These are phyloP conservation scores for Anolis sagrei DNA, from an alignment of 2,113 vertebrate species.

Conservation along the genomic window DNA sequence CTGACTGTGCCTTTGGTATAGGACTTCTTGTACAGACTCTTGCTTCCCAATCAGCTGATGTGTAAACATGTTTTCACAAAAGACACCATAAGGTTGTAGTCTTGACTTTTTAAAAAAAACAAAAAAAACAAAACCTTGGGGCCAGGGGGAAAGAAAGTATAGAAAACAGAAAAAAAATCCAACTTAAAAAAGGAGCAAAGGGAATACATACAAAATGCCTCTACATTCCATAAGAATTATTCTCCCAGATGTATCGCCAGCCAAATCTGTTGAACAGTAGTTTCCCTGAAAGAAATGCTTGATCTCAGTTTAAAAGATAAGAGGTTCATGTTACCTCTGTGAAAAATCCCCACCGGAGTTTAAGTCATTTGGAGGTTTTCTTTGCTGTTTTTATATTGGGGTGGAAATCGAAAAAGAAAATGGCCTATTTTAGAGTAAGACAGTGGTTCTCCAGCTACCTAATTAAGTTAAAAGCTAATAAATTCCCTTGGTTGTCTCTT, in stretches of 20 bases:
- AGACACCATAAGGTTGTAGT: no score
- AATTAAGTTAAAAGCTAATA: conserved; percentile 78
- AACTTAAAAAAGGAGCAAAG: neutral
- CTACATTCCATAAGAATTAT: neutral
- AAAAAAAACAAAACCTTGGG: no score
- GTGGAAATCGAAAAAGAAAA: conserved; percentile 24
- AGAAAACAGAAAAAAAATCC: no score
- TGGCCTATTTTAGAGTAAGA: conserved; percentile 34
- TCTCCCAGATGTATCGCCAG: conserved; percentile 24
- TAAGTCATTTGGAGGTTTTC: conserved; percentile 8
- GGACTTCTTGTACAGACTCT: neutral
- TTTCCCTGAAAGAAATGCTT: conserved; percentile 31
- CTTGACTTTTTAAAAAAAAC: no score
- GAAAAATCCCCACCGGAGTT: conserved; percentile 33
- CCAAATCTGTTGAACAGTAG: conserved; percentile 18
- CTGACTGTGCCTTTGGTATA: no score
- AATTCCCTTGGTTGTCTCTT: conserved; percentile 70
- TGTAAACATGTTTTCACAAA: neutral
- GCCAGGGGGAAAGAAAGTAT: no score
- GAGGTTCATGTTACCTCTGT: conserved; percentile 12
- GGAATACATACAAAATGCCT: neutral
- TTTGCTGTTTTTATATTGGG: conserved; percentile 38
- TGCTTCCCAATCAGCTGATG: neutral
- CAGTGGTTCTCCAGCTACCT: conserved; percentile 59
- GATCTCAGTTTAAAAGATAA: conserved; percentile 36